These are phyloP conservation scores for Macaria notata DNA, from an alignment of 2,888 invertebrate genomes.

Conservation along the genomic window DNA sequence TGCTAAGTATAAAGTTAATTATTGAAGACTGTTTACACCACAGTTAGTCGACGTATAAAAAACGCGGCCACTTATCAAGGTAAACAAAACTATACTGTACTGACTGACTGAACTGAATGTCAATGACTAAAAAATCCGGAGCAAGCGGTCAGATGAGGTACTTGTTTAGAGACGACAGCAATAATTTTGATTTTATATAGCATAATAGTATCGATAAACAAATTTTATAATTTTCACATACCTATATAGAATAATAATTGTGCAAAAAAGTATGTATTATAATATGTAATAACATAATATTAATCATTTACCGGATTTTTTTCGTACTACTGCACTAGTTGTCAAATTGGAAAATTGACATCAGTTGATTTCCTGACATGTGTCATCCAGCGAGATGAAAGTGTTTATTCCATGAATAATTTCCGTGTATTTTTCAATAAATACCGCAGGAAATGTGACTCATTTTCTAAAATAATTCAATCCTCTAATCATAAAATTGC, in stretches of 20 bases:
- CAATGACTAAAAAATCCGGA: too few species aligned
- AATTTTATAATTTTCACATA: too few species aligned
- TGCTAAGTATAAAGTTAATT: not conserved
- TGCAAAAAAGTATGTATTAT: too few species aligned
- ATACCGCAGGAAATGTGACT: conserved; percentile 9
- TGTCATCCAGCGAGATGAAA: conserved; percentile 22
- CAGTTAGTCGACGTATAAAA: not conserved
- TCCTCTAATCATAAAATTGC: conserved; percentile 1
- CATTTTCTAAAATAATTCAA: conserved; percentile 2
- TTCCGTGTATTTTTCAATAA: conserved; percentile 21
- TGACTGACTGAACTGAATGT: not conserved
- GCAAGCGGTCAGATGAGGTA: too few species aligned
- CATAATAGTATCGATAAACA: too few species aligned
- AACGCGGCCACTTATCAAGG: not conserved
- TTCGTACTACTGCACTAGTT: too few species aligned
- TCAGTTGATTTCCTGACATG: not conserved
- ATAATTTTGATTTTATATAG: too few species aligned
- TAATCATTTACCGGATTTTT: too few species aligned
- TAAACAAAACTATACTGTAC: not conserved
- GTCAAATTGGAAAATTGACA: too few species aligned
- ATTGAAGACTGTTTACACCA: not conserved
- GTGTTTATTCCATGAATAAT: conserved; percentile 26
- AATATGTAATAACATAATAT: too few species aligned
- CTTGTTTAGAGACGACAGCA: too few species aligned
- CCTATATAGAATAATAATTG: too few species aligned